Percentiles rank a stretch among this genome's conserved stretches.
These are phyloP conservation scores for Mellilla xanthometata DNA, from an alignment of 2,888 invertebrate species.

Conservation along the genomic window DNA sequence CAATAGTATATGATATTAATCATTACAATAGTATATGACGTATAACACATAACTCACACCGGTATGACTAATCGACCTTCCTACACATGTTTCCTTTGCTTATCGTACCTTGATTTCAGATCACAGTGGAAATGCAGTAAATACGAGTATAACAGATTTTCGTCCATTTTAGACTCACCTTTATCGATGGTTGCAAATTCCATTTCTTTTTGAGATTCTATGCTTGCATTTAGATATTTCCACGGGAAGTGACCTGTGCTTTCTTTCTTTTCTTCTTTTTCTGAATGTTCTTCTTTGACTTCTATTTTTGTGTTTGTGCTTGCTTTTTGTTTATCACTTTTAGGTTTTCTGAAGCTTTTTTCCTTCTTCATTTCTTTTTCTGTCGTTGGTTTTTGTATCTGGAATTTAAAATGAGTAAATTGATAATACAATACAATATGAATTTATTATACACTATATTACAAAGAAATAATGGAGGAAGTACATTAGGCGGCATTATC, in stretches of 20 bases:
- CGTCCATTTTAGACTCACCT: constrained; percentile 11
- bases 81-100: too few species aligned
- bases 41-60: too few species aligned
- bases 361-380: constrained; percentile 22
- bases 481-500: too few species aligned
- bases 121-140: too few species aligned
- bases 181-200: constrained; percentile 16
- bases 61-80: too few species aligned
- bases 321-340: neutral
- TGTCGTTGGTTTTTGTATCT: constrained; percentile 35
- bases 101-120: too few species aligned
- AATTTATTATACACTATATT: too few species aligned
- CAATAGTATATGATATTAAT: too few species aligned
- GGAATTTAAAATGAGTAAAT: constrained; percentile 5
- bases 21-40: too few species aligned
- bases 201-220: constrained; percentile 10
- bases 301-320: neutral
- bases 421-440: too few species aligned
- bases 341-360: too few species aligned
- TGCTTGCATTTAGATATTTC: constrained; percentile 38
- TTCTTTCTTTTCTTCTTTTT: neutral
- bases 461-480: too few species aligned
- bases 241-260: constrained; percentile 33
- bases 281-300: neutral
- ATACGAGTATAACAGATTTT: neutral